These are phyloP conservation scores for Diplosoma virens DNA, from an alignment of 23 tunicate genomes.

Conservation along the genomic window DNA sequence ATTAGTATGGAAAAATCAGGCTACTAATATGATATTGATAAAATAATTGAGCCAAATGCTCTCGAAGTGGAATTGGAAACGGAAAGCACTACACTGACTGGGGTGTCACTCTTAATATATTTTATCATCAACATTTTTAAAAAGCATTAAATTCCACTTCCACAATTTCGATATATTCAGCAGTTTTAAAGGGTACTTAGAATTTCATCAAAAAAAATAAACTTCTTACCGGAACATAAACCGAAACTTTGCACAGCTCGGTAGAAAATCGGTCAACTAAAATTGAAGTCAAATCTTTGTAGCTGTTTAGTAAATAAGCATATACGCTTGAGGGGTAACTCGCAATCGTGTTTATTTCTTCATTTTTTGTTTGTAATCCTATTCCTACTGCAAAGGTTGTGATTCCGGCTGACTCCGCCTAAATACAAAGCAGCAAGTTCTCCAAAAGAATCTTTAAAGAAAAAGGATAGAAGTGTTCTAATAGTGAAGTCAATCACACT, in stretches of 20 bases:
- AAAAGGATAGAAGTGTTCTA: background rate
- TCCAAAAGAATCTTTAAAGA: background rate
- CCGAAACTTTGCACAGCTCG: slow-evolving; percentile 1
- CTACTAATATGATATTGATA: too few relatives aligned
- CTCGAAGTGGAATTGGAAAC: too few relatives aligned
- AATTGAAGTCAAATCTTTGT: background rate
- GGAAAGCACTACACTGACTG: too few relatives aligned
- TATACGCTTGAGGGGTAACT: slow-evolving; percentile 27
- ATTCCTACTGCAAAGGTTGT: slow-evolving; percentile 42
- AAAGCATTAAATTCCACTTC: too few relatives aligned
- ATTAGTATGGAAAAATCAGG: too few relatives aligned
- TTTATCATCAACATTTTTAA: too few relatives aligned
- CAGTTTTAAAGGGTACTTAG: background rate
- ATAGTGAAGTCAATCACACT: background rate
- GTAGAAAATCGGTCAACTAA: background rate
- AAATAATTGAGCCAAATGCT: too few relatives aligned
- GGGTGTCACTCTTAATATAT: too few relatives aligned
- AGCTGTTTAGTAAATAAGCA: slow-evolving; percentile 7
- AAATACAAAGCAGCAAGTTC: background rate
- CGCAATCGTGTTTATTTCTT: slow-evolving; percentile 32
- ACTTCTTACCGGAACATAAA: background rate
- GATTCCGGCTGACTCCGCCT: slow-evolving; percentile 31
- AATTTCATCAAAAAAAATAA: too few relatives aligned
- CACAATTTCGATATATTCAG: too few relatives aligned
- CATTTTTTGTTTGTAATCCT: slow-evolving; percentile 13